Evolutionary conservation across 30 jellyfish, hydroid and myxozoan species (phyloP).

Genomic region (Rhopilema esculentum): DNA sequence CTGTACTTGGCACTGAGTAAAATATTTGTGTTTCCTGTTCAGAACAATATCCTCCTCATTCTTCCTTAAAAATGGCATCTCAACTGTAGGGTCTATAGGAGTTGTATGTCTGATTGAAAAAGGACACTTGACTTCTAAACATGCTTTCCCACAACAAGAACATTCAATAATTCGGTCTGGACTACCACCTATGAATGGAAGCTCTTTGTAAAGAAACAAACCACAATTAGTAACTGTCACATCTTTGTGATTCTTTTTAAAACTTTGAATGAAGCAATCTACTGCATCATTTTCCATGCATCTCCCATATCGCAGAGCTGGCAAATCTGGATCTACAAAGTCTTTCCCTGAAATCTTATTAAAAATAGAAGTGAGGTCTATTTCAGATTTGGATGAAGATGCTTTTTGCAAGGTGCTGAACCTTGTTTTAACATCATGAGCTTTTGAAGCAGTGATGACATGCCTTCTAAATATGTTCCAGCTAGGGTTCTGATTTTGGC

Average conservation of each 20-base stretch:
- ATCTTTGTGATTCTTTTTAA: not conserved
- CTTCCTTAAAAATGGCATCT: not conserved
- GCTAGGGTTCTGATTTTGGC: conserved; percentile 12
- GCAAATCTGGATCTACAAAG: conserved; percentile 57
- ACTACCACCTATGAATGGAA: conserved; percentile 46
- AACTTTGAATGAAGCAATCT: not conserved
- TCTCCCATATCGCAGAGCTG: conserved; percentile 12
- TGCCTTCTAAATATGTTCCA: conserved; percentile 15
- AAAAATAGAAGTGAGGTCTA: conserved; percentile 15
- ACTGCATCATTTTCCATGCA: conserved; percentile 21
- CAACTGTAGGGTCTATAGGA: conserved; percentile 5
- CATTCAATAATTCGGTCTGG: conserved; percentile 39
- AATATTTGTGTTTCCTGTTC: not conserved
- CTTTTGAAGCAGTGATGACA: conserved; percentile 51
- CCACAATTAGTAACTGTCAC: conserved; percentile 14
- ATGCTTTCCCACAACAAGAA: conserved; percentile 43
- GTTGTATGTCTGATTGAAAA: conserved; percentile 11
- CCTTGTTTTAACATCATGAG: conserved; percentile 36
- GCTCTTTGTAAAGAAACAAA: conserved; percentile 24
- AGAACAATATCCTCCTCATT: not conserved
- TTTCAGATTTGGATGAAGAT: not conserved
- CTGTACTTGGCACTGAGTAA: conserved; percentile 12
- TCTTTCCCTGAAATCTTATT: conserved; percentile 28
- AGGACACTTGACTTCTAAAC: conserved; percentile 47
- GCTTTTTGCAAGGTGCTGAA: not conserved